Conservation (phyloP, 2,888 invertebrate genomes). For the Caenorhabditis wallacei region DNA sequence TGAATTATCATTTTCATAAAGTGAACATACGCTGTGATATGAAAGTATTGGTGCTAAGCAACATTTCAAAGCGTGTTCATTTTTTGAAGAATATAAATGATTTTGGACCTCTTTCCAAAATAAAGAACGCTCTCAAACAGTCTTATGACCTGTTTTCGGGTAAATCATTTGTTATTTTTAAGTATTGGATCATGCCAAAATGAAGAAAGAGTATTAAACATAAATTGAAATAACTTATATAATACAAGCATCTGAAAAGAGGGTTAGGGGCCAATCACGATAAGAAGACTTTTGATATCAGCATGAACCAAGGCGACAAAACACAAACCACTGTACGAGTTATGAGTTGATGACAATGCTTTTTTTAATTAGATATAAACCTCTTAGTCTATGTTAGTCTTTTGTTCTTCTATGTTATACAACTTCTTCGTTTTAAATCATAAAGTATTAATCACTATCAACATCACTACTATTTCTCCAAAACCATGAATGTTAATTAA, state of each 20-base stretch:
- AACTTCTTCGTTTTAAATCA: neutral
- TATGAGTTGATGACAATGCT: neutral
- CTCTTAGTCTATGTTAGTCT: neutral
- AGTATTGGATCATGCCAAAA: neutral
- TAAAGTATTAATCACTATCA: too few species aligned
- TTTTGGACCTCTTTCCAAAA: too few species aligned
- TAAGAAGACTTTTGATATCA: neutral
- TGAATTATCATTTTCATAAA: neutral
- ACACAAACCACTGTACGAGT: conserved; percentile 34
- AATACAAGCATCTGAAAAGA: conserved; percentile 15
- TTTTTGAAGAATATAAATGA: neutral
- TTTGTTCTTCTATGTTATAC: too few species aligned
- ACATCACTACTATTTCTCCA: neutral
- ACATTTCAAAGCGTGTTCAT: neutral
- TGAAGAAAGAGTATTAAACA: neutral
- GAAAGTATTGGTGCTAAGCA: neutral
- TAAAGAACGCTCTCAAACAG: too few species aligned
- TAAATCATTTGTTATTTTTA: neutral
- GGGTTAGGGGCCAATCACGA: conserved; percentile 3
- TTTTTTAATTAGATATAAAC: neutral
- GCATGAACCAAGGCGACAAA: conserved; percentile 20
- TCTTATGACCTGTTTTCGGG: too few species aligned
- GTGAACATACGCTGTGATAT: neutral
- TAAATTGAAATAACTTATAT: neutral
- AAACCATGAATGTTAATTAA: conserved; percentile 8